Evolutionary conservation across 2,888 invertebrate genomes (phyloP), one percentile per base, ranked within the genome.

Genomic region (Aporophyla lueneburgensis): DNA sequence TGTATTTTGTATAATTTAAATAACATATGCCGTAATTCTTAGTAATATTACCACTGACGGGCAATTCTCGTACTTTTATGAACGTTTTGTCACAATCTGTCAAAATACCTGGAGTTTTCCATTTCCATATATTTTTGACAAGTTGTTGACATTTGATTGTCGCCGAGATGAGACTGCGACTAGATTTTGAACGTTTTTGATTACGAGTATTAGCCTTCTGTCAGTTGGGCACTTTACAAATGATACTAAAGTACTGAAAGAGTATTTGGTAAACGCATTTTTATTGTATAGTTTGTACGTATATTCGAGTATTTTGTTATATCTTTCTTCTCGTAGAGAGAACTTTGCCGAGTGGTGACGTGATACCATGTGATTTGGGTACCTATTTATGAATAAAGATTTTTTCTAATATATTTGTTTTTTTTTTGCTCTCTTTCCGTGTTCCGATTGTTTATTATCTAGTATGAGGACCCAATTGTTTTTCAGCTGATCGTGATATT

Each of bases 311-410:
- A 74, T 75, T 76, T 79, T 78, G 75, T 85, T 80, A 74, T 54
- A 61, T 80, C 72, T 71, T 74, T 73, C 68, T 71, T 84, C 80
- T 81, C 33, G 0, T 49, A 46, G 74, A 70, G 76, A 85, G 83
- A 84, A 83, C 54, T 86, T 90, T 91, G 91, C 91, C 91, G 87
- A 85, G 87, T 88, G 87, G 88, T 91, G 86, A 91, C 89, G 93
- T 94, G 93, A 93, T 93, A 93, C 90, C 91, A 89, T 93, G 94
- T 94, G 94, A 94, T 94, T 92, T 93, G 94, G 84, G 84, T 86
- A 88, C 79, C 84, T 94, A 95, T 94, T 94, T 95, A 94, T 94
- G 84, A 91, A 92, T 92, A 88, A 87, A 88, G 46, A 71, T 78
- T 86, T 88, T 86, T 80, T 85, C 78, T 71, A 79, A 84, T 70